Evolutionary conservation across 2,113 vertebrate species (phyloP).

Genomic region (Setophaga petechia): DNA sequence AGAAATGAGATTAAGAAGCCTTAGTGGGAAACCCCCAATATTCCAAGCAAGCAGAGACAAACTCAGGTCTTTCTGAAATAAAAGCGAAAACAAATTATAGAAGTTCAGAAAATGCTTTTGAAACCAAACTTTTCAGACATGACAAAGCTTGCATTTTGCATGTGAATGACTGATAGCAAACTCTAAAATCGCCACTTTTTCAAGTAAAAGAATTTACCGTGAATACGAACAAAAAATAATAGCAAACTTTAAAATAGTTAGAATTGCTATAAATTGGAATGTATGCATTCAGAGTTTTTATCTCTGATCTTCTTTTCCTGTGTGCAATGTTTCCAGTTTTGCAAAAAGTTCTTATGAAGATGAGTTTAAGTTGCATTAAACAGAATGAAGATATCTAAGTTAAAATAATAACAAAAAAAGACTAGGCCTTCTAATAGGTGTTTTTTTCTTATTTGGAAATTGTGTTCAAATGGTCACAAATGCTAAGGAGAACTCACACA

Average conservation of each 20-base stretch:
- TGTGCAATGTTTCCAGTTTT: background rate
- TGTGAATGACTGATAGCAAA: background rate
- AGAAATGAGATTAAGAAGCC: background rate
- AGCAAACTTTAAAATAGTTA: background rate
- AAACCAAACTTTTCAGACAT: background rate
- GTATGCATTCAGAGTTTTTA: background rate
- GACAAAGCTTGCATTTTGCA: background rate
- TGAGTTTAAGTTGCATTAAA: background rate
- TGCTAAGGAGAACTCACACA: background rate
- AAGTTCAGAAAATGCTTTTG: constrained; percentile 1
- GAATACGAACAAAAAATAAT: background rate
- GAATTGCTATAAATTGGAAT: background rate
- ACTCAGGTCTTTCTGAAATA: background rate
- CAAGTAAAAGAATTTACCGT: background rate
- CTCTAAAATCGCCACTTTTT: background rate
- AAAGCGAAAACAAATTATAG: background rate
- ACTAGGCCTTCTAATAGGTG: background rate
- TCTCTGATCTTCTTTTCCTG: background rate
- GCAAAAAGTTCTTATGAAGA: background rate
- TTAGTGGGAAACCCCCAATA: background rate
- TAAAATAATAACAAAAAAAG: background rate
- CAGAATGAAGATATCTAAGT: background rate
- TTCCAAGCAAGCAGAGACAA: background rate
- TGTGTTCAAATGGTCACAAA: background rate
- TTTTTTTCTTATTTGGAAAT: background rate